Base-by-base conservation (phyloP, 2,113 vertebrate genomes). In the Otis tarda region DNA sequence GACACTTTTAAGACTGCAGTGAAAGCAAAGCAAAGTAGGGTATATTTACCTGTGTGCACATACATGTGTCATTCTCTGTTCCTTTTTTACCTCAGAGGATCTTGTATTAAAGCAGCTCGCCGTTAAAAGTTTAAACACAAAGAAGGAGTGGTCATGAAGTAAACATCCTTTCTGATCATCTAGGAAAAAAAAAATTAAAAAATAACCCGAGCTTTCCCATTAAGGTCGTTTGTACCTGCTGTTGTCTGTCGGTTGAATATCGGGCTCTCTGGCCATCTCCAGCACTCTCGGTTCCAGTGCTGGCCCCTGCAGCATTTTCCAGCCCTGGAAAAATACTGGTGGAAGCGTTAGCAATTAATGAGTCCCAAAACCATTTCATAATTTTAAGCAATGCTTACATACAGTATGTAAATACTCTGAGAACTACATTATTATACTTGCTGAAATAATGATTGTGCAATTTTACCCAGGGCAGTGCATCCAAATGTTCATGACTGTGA, bases 151-250 rank as follows among this genome's bases (percentile, higher is more conserved):
- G 94, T 97, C 96, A 90, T 94, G 90, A 95, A 87, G 77, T 96
- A 89, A 95, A 97, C 97, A 97, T 98, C 98, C 98, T 98, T 98
- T 98, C 97, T 80, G 95, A 97, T 98, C 98, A 98, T 97, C 98
- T 89, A 71, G 85, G 93, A 86, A 41, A 84, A 56, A 67, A 68
- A 19, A 30, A 56, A 88, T 43, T 83, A 70, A 76, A 63, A 86
- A 86, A 65, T 11, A 43, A 43, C 41, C 61, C 83, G 95, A 97
- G 95, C 97, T 97, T 98, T 98, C 96, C 97, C 97, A 96, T 97
- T 96, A 97, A 97, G 96, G 95, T 96, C 82, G 95, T 97, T 94
- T 95, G 83, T 97, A 97, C 94, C 94, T 97, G 97, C 90, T 98
- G 87, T 95, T 98, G 95, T 97, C 90, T 95, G 9, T 95, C 81